Base-by-base conservation (phyloP, 2,113 vertebrate genomes). In the Anolis sagrei region DNA sequence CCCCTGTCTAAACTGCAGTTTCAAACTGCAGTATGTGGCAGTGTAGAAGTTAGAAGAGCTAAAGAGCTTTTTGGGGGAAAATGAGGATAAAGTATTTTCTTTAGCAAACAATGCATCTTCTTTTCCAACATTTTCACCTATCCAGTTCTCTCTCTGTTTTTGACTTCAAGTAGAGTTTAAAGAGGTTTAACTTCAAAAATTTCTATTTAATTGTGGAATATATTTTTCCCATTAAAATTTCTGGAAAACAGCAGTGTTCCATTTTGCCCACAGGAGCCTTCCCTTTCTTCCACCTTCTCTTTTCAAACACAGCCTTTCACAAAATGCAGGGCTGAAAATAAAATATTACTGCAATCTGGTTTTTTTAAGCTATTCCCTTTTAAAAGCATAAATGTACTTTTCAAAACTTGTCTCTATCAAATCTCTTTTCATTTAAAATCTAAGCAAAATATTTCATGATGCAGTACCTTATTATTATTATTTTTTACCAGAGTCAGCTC, bases 131-230 rank as follows among this genome's bases (percentile, higher is more conserved):
- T 66, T 70, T 62, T 72, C 23, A 23, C 27, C 66, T 7, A 2
- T 34, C 75, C 21, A 70, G 27, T 70, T 79, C 54, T 77, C 27
- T 54, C 21, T 77, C 14, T 66, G 29, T 32, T 58, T 39, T 44
- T 72, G 9, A 81, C 39, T 66, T 48, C 25, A 72, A 73, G 69
- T 70, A 62, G 8, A 81, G 36, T 66, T 25, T 64, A 36, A 54
- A 23, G 79, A 86, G 29, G 58, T 61, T 81, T 83, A 44, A 80
- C 73, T 84, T 87, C 34, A 66, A 48, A 86, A 51, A n/a, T 16
- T 39, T 74, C 21, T 48, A 72, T 27, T 87, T 61, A 44, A 44
- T 10, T 32, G 18, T 48, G 14, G 39, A 68, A 54, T 49, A 73
- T 66, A 86, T 68, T 69, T 62, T 76, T 36, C 23, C 62, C 75